Conservation (phyloP, 2,797 vertebrate genomes). For the Phyllotis vaccarum region DNA sequence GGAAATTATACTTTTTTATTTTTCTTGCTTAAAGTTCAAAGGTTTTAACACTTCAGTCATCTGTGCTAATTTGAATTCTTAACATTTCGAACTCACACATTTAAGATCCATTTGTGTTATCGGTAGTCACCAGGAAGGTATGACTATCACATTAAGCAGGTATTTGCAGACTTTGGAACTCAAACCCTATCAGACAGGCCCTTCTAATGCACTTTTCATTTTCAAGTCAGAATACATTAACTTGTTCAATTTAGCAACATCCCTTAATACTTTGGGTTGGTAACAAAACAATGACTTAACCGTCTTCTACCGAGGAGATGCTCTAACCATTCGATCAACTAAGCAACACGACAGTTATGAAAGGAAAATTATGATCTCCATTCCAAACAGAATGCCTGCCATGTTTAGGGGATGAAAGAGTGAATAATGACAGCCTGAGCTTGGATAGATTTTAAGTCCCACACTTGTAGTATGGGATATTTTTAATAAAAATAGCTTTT, state of each 20-base stretch:
- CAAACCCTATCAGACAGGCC: not conserved
- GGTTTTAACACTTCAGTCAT: conserved; percentile 78
- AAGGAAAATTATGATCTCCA: not conserved
- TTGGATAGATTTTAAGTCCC: not conserved
- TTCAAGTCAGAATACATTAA: not conserved
- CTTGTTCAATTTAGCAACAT: conserved; percentile 6
- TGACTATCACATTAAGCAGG: not conserved
- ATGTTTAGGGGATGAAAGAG: not conserved
- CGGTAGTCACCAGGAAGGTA: not conserved
- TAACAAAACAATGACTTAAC: conserved; percentile 15
- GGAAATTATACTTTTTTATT: conserved; percentile 83
- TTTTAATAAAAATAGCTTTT: not conserved
- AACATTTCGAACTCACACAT: conserved; percentile 61
- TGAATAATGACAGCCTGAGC: not conserved
- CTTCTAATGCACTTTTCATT: not conserved
- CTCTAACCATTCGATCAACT: not conserved
- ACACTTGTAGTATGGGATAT: not conserved
- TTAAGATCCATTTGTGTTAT: conserved; percentile 20
- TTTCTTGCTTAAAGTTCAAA: conserved; percentile 81
- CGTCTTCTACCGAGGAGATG: not conserved
- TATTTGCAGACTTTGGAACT: not conserved
- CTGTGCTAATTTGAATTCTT: conserved; percentile 82
- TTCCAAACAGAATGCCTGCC: not conserved
- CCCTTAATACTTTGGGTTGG: not conserved
- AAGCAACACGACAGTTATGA: not conserved